phyloP scores from a whole-genome alignment of 2,797 vertebrate genomes.

The Sebastes cheni region DNA sequence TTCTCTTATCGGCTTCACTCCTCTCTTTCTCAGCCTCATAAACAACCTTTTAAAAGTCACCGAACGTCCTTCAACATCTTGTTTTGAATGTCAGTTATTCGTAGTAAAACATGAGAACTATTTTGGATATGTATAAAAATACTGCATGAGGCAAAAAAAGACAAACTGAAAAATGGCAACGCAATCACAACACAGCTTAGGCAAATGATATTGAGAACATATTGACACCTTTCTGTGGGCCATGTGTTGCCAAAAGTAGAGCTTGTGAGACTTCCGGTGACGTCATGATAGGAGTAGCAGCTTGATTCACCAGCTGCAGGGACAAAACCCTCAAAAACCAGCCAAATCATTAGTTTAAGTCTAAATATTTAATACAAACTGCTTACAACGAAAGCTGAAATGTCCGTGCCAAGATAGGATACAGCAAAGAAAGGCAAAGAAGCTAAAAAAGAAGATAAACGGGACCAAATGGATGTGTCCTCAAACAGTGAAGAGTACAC shows the following conservation, averaged over 20 bases:
- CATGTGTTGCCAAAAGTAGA: no score
- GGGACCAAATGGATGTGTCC: neutral
- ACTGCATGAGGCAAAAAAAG: no score
- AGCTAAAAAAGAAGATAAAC: neutral
- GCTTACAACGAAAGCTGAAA: neutral
- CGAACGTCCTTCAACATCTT: neutral
- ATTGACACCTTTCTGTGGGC: no score
- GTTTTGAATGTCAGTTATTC: neutral
- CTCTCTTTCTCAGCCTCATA: neutral
- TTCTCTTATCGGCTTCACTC: slow-evolving; percentile 19
- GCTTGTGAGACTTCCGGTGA: neutral
- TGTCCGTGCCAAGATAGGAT: neutral
- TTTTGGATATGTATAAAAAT: no score
- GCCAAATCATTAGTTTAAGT: neutral
- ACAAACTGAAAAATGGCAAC: no score
- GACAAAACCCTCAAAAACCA: neutral
- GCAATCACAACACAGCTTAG: no score
- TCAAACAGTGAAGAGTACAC: neutral
- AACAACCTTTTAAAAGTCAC: slow-evolving; percentile 9
- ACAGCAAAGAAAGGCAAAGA: neutral
- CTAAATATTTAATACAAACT: neutral
- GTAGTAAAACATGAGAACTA: neutral
- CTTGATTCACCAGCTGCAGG: neutral
- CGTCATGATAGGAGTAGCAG: neutral
- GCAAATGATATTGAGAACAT: no score